Evolutionary conservation across 2,888 invertebrate species (phyloP).

Genomic region (Branchipolynoe longqiensis): DNA sequence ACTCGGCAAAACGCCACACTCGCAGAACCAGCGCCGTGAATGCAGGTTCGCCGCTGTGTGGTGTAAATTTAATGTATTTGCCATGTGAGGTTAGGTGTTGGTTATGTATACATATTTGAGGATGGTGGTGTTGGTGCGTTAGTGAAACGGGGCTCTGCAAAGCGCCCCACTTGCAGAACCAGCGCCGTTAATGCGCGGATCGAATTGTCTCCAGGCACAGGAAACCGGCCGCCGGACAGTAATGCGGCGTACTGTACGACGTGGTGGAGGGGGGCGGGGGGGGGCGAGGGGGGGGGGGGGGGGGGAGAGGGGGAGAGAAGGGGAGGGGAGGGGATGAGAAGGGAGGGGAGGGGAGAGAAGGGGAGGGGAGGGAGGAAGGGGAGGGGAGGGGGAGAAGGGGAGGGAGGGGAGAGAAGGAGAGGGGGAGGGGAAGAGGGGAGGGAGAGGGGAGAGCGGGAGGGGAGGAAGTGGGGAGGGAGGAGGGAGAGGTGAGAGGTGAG

Average conservation of each 20-base stretch:
- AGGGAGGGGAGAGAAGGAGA: neutral
- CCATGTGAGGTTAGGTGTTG: no score
- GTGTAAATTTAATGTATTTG: no score
- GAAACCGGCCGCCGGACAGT: neutral
- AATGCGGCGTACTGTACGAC: neutral
- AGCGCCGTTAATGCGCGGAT: constrained; percentile 4
- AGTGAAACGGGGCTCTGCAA: no score
- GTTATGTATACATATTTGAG: no score
- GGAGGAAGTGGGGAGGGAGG: neutral
- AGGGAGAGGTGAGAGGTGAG: neutral
- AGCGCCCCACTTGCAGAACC: no score
- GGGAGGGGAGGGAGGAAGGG: neutral
- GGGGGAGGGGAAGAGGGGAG: neutral
- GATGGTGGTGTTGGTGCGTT: no score
- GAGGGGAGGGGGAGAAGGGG: neutral
- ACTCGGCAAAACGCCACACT: no score
- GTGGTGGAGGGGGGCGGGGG: neutral
- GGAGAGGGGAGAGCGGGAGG: neutral
- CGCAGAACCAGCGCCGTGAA: no score
- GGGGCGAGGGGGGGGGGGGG: neutral
- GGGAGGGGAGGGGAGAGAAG: neutral
- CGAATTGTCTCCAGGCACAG: constrained; percentile 19
- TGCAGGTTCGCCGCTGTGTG: no score
- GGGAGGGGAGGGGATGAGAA: neutral
- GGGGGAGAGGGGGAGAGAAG: neutral